Evolutionary conservation across 2,797 vertebrate species (phyloP), one percentile per base, ranked within the genome.

Genomic region (Adelosebastes latens): DNA sequence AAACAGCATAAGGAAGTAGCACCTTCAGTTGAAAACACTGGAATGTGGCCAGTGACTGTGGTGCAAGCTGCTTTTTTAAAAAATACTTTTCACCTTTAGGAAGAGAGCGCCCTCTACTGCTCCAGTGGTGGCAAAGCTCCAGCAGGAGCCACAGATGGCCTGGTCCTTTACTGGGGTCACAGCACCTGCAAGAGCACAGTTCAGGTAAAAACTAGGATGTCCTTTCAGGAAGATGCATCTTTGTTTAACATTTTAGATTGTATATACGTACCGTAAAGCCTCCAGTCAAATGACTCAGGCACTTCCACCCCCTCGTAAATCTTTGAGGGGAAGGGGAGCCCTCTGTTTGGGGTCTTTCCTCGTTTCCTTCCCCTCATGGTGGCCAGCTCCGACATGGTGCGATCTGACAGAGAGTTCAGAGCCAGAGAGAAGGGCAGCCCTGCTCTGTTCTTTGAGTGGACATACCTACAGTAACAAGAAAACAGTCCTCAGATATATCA

Each of bases 61-160:
- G 9, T 7, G 14, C 20, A 62, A 46, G 14, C 58, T 14, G 9
- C 11, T 18, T 22, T 29, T 34, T 5, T 1, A 42, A 42, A 42
- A 16, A 42, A 5, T 8, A 29, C 20, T 14, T 77, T 69, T 93
- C 74, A 96, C 96, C 94, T 97, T 96, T 14, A 97, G 83, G 89
- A 97, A 97, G 36, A 97, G 95, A 58, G 96, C 96, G 2, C 96
- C 96, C 88, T 97, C 96, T 93, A 97, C 81, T 58, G 96, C 79
- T 10, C 96, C 96, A 27, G 94, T 96, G 24, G 95, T 94, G 77
- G 94, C 95, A 78, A 96, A 97, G 82, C 95, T 96, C 96, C 96
- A 97, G 88, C 95, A 96, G 65, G 95, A 97, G 13, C 95, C 96
- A 49, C 96, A 96, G 63, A 97, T 94, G 6, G 96, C 96, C 90